Conservation (phyloP, 2,797 vertebrate genomes). For the Vipera latastei region DNA sequence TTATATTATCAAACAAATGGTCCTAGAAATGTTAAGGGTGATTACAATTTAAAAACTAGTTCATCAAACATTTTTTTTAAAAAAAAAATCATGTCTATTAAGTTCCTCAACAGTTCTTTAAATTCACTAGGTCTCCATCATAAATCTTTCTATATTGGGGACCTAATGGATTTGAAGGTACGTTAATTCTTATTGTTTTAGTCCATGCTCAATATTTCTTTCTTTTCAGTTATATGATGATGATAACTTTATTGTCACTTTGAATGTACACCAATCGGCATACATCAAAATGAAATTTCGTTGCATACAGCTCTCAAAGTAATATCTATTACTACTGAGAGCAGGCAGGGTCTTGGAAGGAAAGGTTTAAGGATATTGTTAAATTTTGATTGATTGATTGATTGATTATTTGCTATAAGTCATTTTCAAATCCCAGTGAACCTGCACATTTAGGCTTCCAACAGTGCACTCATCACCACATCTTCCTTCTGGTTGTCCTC, state of each 20-base stretch:
- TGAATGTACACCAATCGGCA: no score
- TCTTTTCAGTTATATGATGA: neutral
- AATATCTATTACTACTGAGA: neutral
- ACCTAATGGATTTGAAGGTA: neutral
- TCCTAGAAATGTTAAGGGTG: neutral
- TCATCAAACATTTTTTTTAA: neutral
- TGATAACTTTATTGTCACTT: no score
- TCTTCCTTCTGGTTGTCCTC: neutral
- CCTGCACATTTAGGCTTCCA: no score
- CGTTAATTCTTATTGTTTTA: neutral
- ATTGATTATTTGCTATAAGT: neutral
- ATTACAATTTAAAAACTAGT: neutral
- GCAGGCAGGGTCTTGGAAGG: neutral
- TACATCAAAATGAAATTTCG: no score
- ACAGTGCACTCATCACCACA: neutral
- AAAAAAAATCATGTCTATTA: neutral
- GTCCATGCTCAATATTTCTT: neutral
- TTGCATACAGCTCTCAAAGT: no score
- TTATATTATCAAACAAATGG: neutral
- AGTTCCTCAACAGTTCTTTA: neutral
- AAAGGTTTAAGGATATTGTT: neutral
- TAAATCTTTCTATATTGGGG: neutral
- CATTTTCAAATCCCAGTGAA: neutral
- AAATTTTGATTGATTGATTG: neutral
- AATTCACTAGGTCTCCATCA: neutral